Conservation (phyloP, 2,888 invertebrate species). For the Agriopis aurantiaria region DNA sequence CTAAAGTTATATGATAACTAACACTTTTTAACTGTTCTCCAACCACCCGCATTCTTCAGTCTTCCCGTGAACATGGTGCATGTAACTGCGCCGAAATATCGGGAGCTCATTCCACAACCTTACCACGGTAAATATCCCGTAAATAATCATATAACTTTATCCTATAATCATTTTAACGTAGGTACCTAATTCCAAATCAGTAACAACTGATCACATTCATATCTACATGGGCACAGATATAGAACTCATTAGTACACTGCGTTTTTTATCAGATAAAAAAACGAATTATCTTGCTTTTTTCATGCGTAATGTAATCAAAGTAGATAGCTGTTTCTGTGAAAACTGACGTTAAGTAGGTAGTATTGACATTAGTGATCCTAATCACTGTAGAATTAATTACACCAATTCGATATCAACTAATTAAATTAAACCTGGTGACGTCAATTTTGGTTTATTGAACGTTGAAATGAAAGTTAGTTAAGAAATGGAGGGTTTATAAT, state of each 20-base stretch:
- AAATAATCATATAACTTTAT: no score
- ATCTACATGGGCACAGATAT: constrained; percentile 5
- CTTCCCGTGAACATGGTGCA: no score
- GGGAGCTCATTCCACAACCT: no score
- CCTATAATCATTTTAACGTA: not conserved
- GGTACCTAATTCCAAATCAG: not conserved
- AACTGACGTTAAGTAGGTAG: constrained; percentile 12
- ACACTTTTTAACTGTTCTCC: no score
- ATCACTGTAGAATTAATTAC: constrained; percentile 13
- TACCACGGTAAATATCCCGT: no score
- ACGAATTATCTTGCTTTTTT: constrained; percentile 21
- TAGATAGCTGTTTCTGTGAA: constrained; percentile 36
- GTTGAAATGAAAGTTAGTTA: not conserved
- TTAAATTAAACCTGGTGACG: not conserved
- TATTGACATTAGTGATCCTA: constrained; percentile 19
- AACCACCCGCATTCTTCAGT: no score
- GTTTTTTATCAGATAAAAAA: constrained; percentile 33
- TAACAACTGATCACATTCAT: constrained; percentile 4
- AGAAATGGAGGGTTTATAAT: not conserved
- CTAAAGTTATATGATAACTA: no score
- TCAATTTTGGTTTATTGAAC: not conserved
- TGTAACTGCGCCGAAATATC: no score
- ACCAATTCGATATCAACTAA: not conserved
- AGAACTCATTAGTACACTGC: constrained; percentile 12
- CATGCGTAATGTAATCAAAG: constrained; percentile 30